Conservation (phyloP, 2,113 vertebrate genomes). For the Zootoca vivipara region DNA sequence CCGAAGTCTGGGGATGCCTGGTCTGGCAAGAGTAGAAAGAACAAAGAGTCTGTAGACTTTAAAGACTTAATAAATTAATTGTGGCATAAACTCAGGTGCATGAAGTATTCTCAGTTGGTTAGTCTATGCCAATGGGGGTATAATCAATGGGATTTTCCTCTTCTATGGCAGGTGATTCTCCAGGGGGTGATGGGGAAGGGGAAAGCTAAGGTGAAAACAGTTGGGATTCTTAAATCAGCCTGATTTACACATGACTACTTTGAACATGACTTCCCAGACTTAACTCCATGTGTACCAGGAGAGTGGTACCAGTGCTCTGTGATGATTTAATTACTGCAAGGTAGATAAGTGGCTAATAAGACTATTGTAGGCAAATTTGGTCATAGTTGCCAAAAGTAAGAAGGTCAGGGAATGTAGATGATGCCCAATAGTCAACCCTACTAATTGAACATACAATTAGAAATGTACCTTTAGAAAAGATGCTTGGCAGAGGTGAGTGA, state of each 20-base stretch:
- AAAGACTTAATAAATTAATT: background rate
- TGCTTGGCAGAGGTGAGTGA: slow-evolving; percentile 2
- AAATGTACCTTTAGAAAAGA: background rate
- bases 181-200: background rate
- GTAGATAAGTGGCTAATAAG: background rate
- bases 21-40: background rate
- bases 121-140: background rate
- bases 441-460: background rate
- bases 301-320: background rate
- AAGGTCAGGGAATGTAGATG: background rate
- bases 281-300: background rate
- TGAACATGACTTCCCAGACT: background rate
- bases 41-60: background rate
- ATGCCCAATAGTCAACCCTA: background rate
- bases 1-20: no score
- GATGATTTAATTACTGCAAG: background rate
- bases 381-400: background rate
- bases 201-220: background rate
- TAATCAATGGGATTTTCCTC: background rate
- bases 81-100: background rate
- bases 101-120: background rate
- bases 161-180: background rate
- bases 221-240: background rate
- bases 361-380: background rate
- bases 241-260: background rate